Base-by-base conservation (phyloP, 2,888 invertebrate genomes). In the Ptilodon capucinus region DNA sequence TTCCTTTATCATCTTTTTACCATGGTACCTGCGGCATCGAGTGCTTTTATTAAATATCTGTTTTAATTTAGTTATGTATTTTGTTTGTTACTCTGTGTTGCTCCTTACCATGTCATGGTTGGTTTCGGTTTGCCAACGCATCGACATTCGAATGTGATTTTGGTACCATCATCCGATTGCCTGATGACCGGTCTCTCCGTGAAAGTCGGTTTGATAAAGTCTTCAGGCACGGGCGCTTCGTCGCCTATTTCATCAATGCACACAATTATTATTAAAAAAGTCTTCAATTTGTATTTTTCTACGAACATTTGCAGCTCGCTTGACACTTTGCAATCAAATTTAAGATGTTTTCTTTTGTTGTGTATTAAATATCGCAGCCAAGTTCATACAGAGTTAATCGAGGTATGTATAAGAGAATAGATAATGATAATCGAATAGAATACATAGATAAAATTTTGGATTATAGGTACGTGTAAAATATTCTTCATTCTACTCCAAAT, bases 71-170 rank as follows among this genome's bases (percentile, higher is more conserved):
- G 4, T 18, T 16, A 5, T 25, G 16, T 25, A 40, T 25, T 25
- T 5, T 40, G 13, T 44, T 53, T 51, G 57, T 49, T 21, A 13
- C 19, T 19, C 13, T 60, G 61, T 60, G 62, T 57, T 57, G 44
- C 53, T 74, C 91, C 94, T 94, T 95, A 98, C 99, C 99, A 99
- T 90, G 94, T 93, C 76, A 99, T 93, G 78, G 94, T 95, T 79
- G 99, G 98, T 92, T 96, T 96, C 66, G 99, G 99, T 92, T 98
- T 98, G 81, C 98, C 98, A 84, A 97, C 98, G 89, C 99, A 96
- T 92, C 98, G 94, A 93, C 98, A 99, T 92, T 98, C 98, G 92
- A 99, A 98, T 76, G 96, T 95, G 80, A 99, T 97, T 92, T 95
- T 97, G 86, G 95, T 95, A 79, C 98, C 98, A 92, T 98, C 98